A percentile compares a stretch with the other conserved stretches of the same genome.
Evolutionary conservation across 2,797 vertebrate genomes (phyloP).

Genomic region (Lycodopsis pacificus): DNA sequence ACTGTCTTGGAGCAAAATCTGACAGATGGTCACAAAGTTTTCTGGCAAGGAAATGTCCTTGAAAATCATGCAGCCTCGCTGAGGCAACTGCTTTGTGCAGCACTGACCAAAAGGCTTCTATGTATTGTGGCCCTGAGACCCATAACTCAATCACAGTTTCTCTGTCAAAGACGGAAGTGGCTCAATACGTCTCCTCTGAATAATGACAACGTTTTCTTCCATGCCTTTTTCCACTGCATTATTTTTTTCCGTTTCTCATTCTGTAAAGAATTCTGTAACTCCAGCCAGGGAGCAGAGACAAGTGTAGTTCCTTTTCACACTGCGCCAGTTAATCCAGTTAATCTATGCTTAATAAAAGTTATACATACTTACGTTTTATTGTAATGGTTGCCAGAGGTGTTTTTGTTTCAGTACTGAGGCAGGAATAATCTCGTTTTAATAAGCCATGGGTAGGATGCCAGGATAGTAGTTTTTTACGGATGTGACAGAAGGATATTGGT

Average conservation of each 20-base stretch:
- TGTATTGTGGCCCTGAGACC: conserved; percentile 25
- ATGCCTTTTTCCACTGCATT: conserved; percentile 19
- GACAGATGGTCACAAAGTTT: conserved; percentile 28
- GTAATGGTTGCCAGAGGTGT: conserved; percentile 22
- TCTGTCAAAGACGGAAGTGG: conserved; percentile 24
- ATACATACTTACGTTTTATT: conserved; percentile 3
- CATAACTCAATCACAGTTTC: conserved; percentile 29
- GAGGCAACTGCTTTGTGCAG: conserved; percentile 17
- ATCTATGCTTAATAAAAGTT: conserved; percentile 31
- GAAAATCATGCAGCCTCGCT: conserved; percentile 2
- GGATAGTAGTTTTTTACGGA: conserved; percentile 26
- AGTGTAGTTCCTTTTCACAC: conserved; percentile 32
- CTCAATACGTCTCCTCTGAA: conserved; percentile 21
- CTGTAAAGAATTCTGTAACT: conserved; percentile 30
- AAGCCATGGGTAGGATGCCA: conserved; percentile 3
- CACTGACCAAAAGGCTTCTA: not conserved
- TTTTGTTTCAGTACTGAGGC: conserved; percentile 25
- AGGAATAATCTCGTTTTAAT: conserved; percentile 46
- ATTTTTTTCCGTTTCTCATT: conserved; percentile 37
- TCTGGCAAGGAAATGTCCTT: conserved; percentile 1
- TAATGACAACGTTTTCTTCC: conserved; percentile 24
- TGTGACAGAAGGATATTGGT: not conserved
- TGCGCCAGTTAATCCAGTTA: conserved; percentile 24
- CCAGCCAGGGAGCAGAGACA: conserved; percentile 19
- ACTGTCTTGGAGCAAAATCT: conserved; percentile 1